Percentiles rank a stretch among this genome's conserved stretches.
phyloP scores from a whole-genome alignment of 2,797 vertebrate genomes.

The Tinamus major region DNA sequence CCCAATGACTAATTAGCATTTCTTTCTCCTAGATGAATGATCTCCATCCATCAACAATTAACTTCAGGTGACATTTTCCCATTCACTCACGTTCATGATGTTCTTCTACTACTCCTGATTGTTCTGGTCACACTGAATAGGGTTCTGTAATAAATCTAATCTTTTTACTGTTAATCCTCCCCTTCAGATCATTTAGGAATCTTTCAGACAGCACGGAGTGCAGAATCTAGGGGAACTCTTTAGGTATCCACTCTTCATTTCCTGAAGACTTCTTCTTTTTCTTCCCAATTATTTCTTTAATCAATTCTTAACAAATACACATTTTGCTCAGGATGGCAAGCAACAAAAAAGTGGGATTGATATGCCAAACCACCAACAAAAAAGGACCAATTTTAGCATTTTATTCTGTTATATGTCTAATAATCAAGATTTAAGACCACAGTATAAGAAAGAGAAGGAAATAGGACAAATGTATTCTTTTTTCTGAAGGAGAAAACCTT shows the following conservation, averaged over 20 bases:
- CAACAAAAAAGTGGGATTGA: background rate
- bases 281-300: background rate
- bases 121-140: background rate
- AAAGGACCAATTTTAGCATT: background rate
- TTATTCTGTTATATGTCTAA: background rate
- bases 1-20: background rate
- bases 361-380: background rate
- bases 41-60: background rate
- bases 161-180: background rate
- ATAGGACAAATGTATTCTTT: background rate
- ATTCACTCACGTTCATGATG: background rate
- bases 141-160: background rate
- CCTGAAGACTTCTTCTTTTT: background rate
- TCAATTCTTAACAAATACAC: background rate
- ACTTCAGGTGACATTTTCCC: background rate
- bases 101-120: background rate
- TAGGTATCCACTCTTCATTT: background rate
- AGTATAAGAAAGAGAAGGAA: background rate
- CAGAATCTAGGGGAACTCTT: background rate
- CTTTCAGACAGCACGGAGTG: background rate
- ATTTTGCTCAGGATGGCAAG: background rate
- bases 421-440: background rate
- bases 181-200: background rate
- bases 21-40: background rate
- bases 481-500: background rate